These are phyloP conservation scores for Distichodus sexfasciatus DNA, from an alignment of 2,797 vertebrate species.

Conservation along the genomic window DNA sequence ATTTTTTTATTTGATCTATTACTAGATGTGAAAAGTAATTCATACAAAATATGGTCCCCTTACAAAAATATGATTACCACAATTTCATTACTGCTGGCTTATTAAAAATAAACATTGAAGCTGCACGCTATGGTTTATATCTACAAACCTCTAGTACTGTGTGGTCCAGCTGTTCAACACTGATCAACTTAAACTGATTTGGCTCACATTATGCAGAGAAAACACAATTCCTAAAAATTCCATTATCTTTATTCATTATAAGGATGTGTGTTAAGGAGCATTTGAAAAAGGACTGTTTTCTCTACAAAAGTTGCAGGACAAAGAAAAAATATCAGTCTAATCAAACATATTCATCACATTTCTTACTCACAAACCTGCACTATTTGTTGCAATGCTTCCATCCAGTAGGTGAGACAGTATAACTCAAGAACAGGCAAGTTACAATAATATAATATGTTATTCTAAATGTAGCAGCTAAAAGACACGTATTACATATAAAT, in stretches of 20 bases:
- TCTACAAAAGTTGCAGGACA: not conserved
- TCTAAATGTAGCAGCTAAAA: not conserved
- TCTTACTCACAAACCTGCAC: not conserved
- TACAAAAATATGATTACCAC: slow-evolving; percentile 43
- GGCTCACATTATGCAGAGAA: not conserved
- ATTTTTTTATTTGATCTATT: slow-evolving; percentile 47
- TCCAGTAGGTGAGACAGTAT: no score
- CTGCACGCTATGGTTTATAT: slow-evolving; percentile 15
- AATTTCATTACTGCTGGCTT: not conserved
- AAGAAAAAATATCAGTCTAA: not conserved
- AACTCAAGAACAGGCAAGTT: not conserved
- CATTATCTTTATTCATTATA: no score
- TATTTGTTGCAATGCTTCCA: no score
- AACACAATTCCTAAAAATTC: no score
- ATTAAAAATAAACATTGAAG: not conserved
- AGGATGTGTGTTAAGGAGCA: not conserved
- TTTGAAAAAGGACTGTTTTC: not conserved
- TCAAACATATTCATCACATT: not conserved
- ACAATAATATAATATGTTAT: not conserved
- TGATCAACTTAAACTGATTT: not conserved
- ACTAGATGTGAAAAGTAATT: slow-evolving; percentile 2
- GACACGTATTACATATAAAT: no score
- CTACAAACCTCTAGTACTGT: not conserved
- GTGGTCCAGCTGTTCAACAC: not conserved
- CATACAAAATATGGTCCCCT: slow-evolving; percentile 34